Evolutionary conservation across 92 coral and sea anemone species (phyloP).

Genomic region (Epizoanthus scotinus): DNA sequence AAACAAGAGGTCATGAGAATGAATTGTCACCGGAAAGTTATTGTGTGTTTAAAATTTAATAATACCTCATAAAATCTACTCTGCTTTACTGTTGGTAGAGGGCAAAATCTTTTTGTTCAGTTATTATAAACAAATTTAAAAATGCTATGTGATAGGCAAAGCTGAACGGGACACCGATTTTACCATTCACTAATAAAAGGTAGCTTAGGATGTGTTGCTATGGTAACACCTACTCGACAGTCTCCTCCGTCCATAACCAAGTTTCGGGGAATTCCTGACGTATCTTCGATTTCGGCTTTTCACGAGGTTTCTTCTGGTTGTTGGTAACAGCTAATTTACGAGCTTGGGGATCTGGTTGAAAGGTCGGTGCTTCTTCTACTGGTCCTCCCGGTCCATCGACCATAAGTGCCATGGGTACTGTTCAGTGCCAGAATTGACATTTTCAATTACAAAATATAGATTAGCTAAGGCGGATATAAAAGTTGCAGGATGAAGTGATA

Average conservation of each 20-base stretch:
- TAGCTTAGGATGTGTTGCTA: not conserved
- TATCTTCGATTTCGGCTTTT: not conserved
- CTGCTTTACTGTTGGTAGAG: too few species aligned
- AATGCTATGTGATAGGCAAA: too few species aligned
- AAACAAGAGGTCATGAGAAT: too few species aligned
- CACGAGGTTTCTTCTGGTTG: not conserved
- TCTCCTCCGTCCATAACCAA: conserved; percentile 44
- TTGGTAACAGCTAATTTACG: not conserved
- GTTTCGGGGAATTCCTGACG: conserved; percentile 42
- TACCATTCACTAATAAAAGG: not conserved
- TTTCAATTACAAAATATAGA: not conserved
- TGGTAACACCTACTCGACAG: conserved; percentile 34
- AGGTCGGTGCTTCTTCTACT: not conserved
- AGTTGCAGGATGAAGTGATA: too few species aligned
- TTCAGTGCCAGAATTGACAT: not conserved
- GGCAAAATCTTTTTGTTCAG: too few species aligned
- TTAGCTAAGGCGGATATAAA: not conserved
- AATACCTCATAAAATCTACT: too few species aligned
- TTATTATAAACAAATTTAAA: too few species aligned
- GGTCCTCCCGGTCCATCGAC: not conserved
- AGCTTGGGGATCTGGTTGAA: too few species aligned
- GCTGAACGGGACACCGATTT: too few species aligned
- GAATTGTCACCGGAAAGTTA: too few species aligned
- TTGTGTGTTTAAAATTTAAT: too few species aligned
- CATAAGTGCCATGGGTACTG: conserved; percentile 10